phyloP scores from a whole-genome alignment of 1,140 invertebrate genomes.

The Drosophila suzukii region DNA sequence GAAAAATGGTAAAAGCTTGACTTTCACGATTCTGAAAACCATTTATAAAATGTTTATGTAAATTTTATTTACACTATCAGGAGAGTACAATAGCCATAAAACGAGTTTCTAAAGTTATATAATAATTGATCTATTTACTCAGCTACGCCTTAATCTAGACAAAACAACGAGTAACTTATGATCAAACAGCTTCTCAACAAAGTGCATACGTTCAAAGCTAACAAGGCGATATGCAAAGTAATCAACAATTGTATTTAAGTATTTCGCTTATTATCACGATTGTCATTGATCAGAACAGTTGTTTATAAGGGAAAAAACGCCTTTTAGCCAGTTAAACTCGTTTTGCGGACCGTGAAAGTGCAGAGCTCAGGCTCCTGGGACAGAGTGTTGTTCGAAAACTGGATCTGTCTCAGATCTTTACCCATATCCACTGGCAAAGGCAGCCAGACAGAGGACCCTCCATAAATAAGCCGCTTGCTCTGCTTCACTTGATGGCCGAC shows the following conservation, averaged over 20 bases:
- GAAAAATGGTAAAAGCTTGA: no score
- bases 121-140: no score
- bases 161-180: no score
- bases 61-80: no score
- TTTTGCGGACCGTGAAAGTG: conserved; percentile 28
- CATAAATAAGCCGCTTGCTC: conserved; percentile 35
- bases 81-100: no score
- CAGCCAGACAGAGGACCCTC: conserved; percentile 9
- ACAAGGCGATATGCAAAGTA: not conserved
- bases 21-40: no score
- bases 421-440: conserved; percentile 1
- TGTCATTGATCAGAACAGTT: conserved; percentile 41
- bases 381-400: conserved; percentile 22
- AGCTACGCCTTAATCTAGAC: no score
- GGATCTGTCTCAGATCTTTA: conserved; percentile 33
- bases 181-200: conserved; percentile 1
- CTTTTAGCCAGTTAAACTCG: conserved; percentile 61
- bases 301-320: conserved; percentile 31
- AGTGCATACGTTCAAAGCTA: not conserved
- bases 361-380: conserved; percentile 16
- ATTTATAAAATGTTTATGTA: no score
- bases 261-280: conserved; percentile 18
- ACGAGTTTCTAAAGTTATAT: no score
- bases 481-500: conserved; percentile 34
- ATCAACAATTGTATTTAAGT: conserved; percentile 1